Percentiles rank a stretch among this genome's conserved stretches.
Evolutionary conservation across 2,113 vertebrate genomes (phyloP).

Genomic region (Sciurus niger): DNA sequence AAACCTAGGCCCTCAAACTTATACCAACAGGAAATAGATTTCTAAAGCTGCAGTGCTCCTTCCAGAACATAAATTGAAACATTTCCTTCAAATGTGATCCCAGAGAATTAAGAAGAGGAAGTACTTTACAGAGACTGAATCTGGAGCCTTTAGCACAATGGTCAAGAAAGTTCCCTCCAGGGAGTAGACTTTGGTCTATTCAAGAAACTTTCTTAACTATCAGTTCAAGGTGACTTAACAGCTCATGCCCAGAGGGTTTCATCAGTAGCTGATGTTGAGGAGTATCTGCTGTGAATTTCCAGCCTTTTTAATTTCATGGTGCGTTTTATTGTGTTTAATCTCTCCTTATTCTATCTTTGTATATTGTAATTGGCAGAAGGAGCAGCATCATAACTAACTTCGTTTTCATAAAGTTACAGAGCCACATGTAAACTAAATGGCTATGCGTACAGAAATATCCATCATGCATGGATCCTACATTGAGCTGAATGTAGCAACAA

Average conservation of each 20-base stretch:
- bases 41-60: neutral
- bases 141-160: neutral
- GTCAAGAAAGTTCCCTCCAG: neutral
- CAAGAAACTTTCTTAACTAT: neutral
- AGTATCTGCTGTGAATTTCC: neutral
- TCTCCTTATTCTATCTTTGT: neutral
- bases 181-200: neutral
- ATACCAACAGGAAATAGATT: neutral
- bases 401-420: neutral
- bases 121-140: neutral
- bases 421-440: no score
- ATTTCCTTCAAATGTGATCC: neutral
- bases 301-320: neutral
- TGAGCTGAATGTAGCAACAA: neutral
- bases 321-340: neutral
- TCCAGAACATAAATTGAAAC: neutral
- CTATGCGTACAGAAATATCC: fast-evolving
- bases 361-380: neutral
- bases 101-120: neutral
- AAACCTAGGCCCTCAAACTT: neutral
- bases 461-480: neutral
- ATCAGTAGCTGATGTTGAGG: neutral
- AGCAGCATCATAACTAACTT: neutral
- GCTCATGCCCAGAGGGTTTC: neutral
- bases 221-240: neutral